These are phyloP conservation scores for Sebastes aleutianus DNA, from an alignment of 2,797 vertebrate species.

Conservation along the genomic window DNA sequence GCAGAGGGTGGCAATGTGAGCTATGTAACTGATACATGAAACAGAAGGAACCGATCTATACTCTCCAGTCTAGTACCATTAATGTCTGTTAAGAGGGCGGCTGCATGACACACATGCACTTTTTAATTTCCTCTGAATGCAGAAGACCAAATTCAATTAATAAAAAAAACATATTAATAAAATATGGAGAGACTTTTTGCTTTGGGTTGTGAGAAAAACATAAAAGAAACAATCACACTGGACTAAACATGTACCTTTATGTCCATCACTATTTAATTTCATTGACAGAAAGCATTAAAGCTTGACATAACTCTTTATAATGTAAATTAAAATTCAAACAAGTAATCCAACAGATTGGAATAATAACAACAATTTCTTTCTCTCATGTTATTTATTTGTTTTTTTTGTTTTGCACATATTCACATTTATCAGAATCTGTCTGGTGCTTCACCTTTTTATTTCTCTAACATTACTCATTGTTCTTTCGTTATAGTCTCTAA, in stretches of 20 bases:
- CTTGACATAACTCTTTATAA: not conserved
- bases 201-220: not conserved
- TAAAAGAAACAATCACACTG: not conserved
- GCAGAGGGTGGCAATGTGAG: constrained; percentile 72
- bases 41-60: constrained; percentile 68
- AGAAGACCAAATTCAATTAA: not conserved
- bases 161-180: not conserved
- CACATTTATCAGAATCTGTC: not conserved
- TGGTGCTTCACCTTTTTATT: not conserved
- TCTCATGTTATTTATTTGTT: not conserved
- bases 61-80: constrained; percentile 62
- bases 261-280: not conserved
- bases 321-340: not conserved
- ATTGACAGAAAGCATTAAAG: not conserved
- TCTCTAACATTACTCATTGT: not conserved
- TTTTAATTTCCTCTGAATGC: constrained; percentile 6
- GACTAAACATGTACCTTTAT: not conserved
- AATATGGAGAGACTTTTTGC: not conserved
- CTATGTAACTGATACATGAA: constrained; percentile 76
- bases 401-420: not conserved
- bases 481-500: not conserved
- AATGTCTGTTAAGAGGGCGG: constrained; percentile 41
- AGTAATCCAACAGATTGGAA: not conserved
- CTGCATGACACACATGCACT: constrained; percentile 1
- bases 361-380: not conserved